Evolutionary conservation across 2,113 vertebrate species (phyloP).

Genomic region (Mirza zaza): DNA sequence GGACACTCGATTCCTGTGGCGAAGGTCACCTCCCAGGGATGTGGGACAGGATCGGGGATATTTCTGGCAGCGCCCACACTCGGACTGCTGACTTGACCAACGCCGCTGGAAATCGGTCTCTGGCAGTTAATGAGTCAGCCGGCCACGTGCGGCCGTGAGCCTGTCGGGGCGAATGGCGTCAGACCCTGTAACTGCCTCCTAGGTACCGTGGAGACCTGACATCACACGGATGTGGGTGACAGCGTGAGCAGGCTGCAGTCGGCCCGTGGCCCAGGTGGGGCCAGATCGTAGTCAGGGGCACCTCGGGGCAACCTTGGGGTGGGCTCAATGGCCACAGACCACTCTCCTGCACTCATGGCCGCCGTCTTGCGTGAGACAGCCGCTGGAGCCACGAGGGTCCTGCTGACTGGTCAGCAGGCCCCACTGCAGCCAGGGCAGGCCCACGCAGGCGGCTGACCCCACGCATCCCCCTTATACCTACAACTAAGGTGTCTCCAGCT

Average conservation of each 20-base stretch:
- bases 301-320: too few species aligned
- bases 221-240: not conserved
- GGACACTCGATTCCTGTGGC: rapidly evolving
- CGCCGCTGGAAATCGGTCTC: not conserved
- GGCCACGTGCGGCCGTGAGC: not conserved
- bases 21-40: not conserved
- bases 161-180: not conserved
- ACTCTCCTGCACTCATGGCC: too few species aligned
- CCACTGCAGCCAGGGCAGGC: not conserved
- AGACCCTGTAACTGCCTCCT: not conserved
- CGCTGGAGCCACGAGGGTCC: not conserved
- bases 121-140: not conserved
- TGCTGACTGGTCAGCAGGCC: not conserved
- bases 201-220: not conserved
- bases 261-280: not conserved
- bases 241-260: not conserved
- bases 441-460: not conserved
- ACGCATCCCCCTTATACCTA: too few species aligned
- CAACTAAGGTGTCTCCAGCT: rapidly evolving
- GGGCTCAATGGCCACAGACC: not conserved
- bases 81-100: not conserved
- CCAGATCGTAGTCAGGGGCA: not conserved
- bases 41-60: not conserved
- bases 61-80: not conserved
- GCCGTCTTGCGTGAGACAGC: not conserved